Conservation (phyloP, 2,113 vertebrate species). For the Turnix velox region DNA sequence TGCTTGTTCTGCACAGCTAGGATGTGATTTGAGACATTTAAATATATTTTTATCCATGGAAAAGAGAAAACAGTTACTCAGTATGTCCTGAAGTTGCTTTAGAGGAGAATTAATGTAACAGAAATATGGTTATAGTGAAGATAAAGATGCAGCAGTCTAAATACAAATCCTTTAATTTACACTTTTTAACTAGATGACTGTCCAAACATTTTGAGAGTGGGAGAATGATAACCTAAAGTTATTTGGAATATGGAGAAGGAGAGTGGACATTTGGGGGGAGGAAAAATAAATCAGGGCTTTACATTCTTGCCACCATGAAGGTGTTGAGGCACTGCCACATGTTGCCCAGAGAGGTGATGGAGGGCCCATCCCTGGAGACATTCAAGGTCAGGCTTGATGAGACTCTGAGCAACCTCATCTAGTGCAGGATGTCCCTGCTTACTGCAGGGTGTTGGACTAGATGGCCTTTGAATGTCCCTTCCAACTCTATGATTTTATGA, state of each 20-base stretch:
- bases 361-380: no score
- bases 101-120: neutral
- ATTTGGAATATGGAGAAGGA: neutral
- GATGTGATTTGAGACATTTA: neutral
- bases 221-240: neutral
- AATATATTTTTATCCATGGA: neutral
- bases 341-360: no score
- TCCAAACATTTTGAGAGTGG: neutral
- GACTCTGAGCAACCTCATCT: no score
- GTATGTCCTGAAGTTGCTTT: neutral
- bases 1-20: slow-evolving; percentile 11
- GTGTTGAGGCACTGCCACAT: no score
- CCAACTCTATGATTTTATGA: no score
- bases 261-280: neutral
- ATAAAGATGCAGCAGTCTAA: neutral
- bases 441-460: no score
- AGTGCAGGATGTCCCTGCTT: no score
- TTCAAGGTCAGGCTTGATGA: no score
- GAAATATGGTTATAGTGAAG: neutral
- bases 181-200: neutral
- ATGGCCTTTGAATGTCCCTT: no score
- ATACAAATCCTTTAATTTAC: neutral
- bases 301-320: neutral
- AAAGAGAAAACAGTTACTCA: neutral
- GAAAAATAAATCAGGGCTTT: neutral